A percentile compares a stretch with the other conserved stretches of the same genome.
Conservation (phyloP, 1,140 invertebrate species). For the Orius laevigatus region DNA sequence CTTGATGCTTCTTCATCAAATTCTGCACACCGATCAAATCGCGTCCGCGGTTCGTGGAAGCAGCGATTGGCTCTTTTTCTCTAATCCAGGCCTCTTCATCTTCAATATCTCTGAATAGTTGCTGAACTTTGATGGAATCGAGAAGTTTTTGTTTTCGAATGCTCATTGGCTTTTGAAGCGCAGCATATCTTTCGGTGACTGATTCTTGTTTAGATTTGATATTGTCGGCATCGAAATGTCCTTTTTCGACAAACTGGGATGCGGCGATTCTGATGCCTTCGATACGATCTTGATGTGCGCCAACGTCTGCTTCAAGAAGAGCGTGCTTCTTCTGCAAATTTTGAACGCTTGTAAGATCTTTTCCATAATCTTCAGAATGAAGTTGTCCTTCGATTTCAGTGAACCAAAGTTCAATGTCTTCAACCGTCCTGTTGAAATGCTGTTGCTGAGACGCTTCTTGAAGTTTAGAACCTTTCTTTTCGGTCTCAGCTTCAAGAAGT, state of each 20-base stretch:
- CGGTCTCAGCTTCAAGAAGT: conserved; percentile 73
- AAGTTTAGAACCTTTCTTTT: conserved; percentile 77
- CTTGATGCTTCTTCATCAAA: conserved; percentile 97
- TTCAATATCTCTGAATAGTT: conserved; percentile 91
- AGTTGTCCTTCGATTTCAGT: conserved; percentile 93
- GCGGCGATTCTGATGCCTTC: conserved; percentile 76
- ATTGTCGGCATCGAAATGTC: conserved; percentile 94
- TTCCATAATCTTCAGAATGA: conserved; percentile 92
- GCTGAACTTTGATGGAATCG: conserved; percentile 89
- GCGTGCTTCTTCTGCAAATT: conserved; percentile 97
- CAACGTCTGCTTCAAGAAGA: conserved; percentile 91
- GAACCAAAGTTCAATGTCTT: conserved; percentile 96
- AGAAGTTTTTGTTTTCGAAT: conserved; percentile 71
- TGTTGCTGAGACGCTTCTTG: conserved; percentile 94
- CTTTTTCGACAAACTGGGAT: conserved; percentile 73
- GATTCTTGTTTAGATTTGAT: conserved; percentile 71
- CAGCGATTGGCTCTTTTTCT: conserved; percentile 97
- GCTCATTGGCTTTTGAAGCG: conserved; percentile 73
- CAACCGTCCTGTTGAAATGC: conserved; percentile 93
- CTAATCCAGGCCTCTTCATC: conserved; percentile 99
- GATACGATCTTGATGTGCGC: conserved; percentile 86
- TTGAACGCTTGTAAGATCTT: conserved; percentile 88
- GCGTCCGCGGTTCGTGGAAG: conserved; percentile 86
- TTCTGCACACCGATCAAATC: conserved; percentile 98
- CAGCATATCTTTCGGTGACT: conserved; percentile 59